phyloP scores from a whole-genome alignment of 2,113 vertebrate species.

The Rostratula benghalensis region DNA sequence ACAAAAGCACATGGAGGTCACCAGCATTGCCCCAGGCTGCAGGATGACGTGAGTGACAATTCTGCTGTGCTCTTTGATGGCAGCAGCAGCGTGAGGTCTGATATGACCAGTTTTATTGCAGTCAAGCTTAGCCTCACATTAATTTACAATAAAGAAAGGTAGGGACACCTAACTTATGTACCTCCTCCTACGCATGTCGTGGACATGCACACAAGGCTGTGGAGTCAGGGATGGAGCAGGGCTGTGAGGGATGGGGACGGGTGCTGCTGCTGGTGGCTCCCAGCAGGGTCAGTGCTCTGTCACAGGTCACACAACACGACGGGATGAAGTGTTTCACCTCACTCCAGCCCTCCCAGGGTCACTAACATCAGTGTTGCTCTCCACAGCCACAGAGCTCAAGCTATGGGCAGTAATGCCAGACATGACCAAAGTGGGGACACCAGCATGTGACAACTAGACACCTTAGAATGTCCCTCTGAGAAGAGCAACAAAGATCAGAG shows the following conservation, averaged over 20 bases:
- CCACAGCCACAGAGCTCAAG: not conserved
- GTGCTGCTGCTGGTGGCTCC: rapidly evolving
- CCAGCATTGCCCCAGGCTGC: not conserved
- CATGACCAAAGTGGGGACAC: not conserved
- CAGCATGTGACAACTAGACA: rapidly evolving
- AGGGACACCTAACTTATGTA: not conserved
- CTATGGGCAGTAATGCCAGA: not conserved
- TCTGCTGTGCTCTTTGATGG: not conserved
- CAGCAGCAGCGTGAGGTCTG: rapidly evolving
- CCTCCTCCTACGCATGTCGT: rapidly evolving
- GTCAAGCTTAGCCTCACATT: not conserved
- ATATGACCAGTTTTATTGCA: not conserved
- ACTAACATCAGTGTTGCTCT: rapidly evolving
- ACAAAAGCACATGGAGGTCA: not conserved
- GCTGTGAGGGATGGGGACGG: rapidly evolving
- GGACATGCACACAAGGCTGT: rapidly evolving
- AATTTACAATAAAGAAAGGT: not conserved
- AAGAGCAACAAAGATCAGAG: not conserved
- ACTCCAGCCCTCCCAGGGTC: not conserved
- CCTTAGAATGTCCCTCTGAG: not conserved
- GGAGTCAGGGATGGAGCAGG: rapidly evolving
- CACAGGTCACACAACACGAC: not conserved
- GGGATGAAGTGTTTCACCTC: rapidly evolving
- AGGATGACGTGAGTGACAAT: rapidly evolving
- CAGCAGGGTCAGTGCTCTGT: not conserved